Conservation (phyloP, 2,888 invertebrate species). For the Meiosimyza platycephala region DNA sequence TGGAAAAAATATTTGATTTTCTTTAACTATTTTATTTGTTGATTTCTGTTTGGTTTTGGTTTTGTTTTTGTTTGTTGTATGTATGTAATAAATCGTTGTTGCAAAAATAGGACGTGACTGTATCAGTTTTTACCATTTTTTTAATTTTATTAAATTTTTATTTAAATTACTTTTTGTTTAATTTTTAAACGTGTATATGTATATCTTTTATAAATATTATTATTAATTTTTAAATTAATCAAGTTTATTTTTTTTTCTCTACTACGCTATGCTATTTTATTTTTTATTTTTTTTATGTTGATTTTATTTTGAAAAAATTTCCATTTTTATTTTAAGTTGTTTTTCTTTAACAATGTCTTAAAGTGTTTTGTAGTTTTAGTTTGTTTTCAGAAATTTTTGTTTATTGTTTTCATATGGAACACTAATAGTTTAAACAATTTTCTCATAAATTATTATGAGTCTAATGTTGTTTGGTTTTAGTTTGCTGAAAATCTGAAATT, state of each 20-base stretch:
- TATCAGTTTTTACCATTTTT: constrained; percentile 46
- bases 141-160: constrained; percentile 48
- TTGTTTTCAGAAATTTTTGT: constrained; percentile 39
- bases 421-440: constrained; percentile 49
- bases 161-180: constrained; percentile 48
- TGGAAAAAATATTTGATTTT: constrained; percentile 29
- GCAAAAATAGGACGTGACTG: constrained; percentile 68
- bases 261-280: constrained; percentile 23
- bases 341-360: constrained; percentile 46
- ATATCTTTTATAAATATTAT: constrained; percentile 22
- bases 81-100: constrained; percentile 65
- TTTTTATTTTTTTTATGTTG: constrained; percentile 39
- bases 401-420: constrained; percentile 58
- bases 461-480: constrained; percentile 45
- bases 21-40: constrained; percentile 43
- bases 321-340: constrained; percentile 34
- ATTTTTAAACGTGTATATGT: constrained; percentile 12
- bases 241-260: constrained; percentile 7
- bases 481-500: background rate
- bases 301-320: constrained; percentile 45
- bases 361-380: constrained; percentile 32
- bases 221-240: constrained; percentile 46
- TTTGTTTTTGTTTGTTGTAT: constrained; percentile 43
- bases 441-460: constrained; percentile 38
- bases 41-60: constrained; percentile 47